phyloP scores from a whole-genome alignment of 2,888 invertebrate genomes.

The Brachynemurus nebulosus region DNA sequence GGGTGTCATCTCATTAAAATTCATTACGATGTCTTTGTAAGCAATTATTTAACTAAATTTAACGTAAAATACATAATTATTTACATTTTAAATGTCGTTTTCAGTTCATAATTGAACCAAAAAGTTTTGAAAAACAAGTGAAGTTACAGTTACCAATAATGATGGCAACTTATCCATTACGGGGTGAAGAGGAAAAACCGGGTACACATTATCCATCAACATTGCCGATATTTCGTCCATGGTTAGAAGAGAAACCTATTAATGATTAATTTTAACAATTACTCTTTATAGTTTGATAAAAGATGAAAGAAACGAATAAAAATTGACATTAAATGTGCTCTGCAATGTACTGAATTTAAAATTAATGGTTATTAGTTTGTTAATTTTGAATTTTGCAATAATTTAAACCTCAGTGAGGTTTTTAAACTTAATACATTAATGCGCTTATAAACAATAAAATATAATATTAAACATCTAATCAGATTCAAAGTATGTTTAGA shows the following conservation, averaged over 20 bases:
- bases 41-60: constrained; percentile 27
- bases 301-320: too few species aligned
- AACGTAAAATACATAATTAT: not conserved
- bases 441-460: too few species aligned
- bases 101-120: constrained; percentile 82
- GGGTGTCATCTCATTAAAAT: constrained; percentile 90
- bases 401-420: too few species aligned
- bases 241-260: constrained; percentile 60
- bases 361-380: too few species aligned
- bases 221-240: constrained; percentile 79
- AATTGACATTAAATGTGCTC: too few species aligned
- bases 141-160: constrained; percentile 84
- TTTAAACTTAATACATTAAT: too few species aligned
- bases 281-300: too few species aligned
- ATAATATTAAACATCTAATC: too few species aligned
- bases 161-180: constrained; percentile 81
- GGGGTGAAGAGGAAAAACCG: constrained; percentile 53
- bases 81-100: not conserved
- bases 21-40: constrained; percentile 83
- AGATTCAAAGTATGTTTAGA: too few species aligned
- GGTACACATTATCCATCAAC: constrained; percentile 90
- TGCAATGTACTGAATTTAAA: too few species aligned
- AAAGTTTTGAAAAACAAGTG: constrained; percentile 81
- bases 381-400: too few species aligned
- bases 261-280: constrained; percentile 9